Base-by-base conservation (phyloP, 2,797 vertebrate species). In the Gymnoscopelus microlampas region DNA sequence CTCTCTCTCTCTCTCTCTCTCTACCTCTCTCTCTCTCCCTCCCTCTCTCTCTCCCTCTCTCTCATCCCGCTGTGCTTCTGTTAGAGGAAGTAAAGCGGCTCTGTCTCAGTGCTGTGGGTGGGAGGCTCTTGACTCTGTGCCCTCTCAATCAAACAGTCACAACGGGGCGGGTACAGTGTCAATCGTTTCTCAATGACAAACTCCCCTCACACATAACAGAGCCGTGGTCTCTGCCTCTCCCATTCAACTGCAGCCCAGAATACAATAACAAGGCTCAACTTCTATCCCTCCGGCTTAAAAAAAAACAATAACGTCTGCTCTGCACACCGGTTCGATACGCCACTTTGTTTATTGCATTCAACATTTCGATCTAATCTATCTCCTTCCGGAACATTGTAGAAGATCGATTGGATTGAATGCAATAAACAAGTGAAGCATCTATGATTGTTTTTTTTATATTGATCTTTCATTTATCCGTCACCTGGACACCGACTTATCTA, bases 101-200 rank as follows among this genome's bases (percentile, higher is more conserved):
- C 2, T 3, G 26, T 29, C 26, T 29, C 26, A 29, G 26, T 29
- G 26, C 26, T 29, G 26, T 29, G 26, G 26, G 26, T 29, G 26
- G 26, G 26, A 29, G 26, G 26, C 26, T 29, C 19, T 19, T 1
- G 19, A 19, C 70, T 53, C 63, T 29, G 66, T 3, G 51, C 39
- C 68, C 68, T 15, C 7, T 49, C 9, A 1, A 58, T 57, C 68
- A 74, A 77, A 72, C 60, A 4, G 73, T 70, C 73, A 70, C 70
- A 70, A 51, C 19, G 0, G 60, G 66, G 77, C 61, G n/a, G 64
- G 73, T 70, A 74, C 65, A 64, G 54, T 66, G 26, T 4, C 26
- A 65, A 69, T 75, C 71, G 68, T 69, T 83, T 53, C 63, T 9
- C 59, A 15, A 32, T 4, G 29, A 70, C 70, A 66, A 69, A 68